Percentiles rank a stretch among this genome's conserved stretches.
Evolutionary conservation across 2,888 invertebrate species (phyloP).

Genomic region (Polyommatus icarus): DNA sequence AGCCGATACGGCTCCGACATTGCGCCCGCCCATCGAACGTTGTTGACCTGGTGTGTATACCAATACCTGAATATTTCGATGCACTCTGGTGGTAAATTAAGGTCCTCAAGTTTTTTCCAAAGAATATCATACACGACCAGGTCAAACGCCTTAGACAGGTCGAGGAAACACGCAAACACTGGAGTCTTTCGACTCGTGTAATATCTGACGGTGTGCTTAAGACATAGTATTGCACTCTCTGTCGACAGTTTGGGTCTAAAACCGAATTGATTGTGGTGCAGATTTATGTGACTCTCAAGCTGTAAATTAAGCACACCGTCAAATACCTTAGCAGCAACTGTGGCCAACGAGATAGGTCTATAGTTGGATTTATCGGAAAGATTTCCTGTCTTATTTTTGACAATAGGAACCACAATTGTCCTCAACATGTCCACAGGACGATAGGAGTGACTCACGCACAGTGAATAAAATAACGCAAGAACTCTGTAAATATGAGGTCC

Average conservation of each 20-base stretch:
- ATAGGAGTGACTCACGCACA: not conserved
- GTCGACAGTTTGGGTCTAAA: no score
- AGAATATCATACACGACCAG: not conserved
- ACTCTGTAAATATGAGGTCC: not conserved
- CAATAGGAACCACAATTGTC: no score
- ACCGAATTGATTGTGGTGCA: no score
- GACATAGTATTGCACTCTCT: no score
- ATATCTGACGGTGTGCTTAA: no score
- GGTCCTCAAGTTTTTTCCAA: not conserved
- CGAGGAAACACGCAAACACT: no score
- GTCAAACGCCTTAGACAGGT: not conserved
- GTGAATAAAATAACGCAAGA: not conserved
- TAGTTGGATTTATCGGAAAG: no score
- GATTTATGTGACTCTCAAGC: not conserved
- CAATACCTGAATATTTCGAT: no score
- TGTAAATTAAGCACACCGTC: not conserved
- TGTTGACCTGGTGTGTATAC: conserved; percentile 2
- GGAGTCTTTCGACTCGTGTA: no score
- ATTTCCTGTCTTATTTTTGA: no score
- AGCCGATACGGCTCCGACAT: not conserved
- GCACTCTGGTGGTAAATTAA: not conserved
- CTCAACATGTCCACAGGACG: not conserved
- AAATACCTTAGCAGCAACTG: not conserved
- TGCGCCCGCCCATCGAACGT: not conserved
- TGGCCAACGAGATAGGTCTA: not conserved